Evolutionary conservation across 1,140 invertebrate species (phyloP).

Genomic region (Mya arenaria): DNA sequence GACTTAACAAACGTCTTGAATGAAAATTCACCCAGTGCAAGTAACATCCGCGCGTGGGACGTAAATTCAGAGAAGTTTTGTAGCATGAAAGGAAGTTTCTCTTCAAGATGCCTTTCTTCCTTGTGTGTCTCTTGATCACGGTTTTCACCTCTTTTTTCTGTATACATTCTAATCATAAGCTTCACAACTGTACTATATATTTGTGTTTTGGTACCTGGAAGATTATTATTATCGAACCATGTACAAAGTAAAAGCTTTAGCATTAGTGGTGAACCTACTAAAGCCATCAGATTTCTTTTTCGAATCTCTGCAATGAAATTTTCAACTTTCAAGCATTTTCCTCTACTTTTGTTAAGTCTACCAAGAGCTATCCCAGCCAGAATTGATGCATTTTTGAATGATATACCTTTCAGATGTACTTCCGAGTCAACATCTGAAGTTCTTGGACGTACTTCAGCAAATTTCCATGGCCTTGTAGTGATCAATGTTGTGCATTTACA

Average conservation of each 20-base stretch:
- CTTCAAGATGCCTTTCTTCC: background rate
- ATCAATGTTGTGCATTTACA: background rate
- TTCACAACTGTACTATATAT: background rate
- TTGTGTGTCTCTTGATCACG: no score
- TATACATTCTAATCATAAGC: background rate
- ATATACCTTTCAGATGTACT: background rate
- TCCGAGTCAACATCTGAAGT: background rate
- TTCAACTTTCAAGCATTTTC: background rate
- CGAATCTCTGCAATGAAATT: background rate
- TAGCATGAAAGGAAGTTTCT: background rate
- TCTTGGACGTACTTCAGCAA: background rate
- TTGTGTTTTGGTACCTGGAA: background rate
- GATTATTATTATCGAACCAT: background rate
- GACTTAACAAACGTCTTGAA: background rate
- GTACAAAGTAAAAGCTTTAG: conserved; percentile 1
- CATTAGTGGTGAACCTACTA: background rate
- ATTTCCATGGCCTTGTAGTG: conserved; percentile 1
- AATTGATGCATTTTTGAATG: background rate
- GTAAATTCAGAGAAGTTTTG: background rate
- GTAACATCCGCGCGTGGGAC: background rate
- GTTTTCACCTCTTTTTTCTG: background rate
- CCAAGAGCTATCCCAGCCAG: background rate
- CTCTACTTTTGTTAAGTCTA: background rate
- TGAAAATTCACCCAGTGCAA: background rate
- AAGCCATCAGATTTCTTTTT: background rate